A percentile compares a stretch with the other conserved stretches of the same genome.
phyloP scores from a whole-genome alignment of 2,797 vertebrate species.

The Parambassis ranga region DNA sequence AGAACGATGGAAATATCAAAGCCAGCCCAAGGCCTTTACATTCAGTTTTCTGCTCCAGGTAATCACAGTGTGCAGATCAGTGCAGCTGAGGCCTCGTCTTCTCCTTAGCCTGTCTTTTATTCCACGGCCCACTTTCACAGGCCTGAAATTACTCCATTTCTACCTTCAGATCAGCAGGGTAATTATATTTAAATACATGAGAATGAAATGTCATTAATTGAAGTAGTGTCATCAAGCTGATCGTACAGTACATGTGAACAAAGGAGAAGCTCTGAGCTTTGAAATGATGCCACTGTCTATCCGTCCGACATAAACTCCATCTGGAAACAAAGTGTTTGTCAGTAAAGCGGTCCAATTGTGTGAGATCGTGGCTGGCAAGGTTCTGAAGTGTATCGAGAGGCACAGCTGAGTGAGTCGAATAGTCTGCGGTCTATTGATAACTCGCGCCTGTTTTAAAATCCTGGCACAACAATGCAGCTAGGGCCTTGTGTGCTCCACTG shows the following conservation, averaged over 20 bases:
- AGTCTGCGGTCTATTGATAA: constrained; percentile 84
- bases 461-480: constrained; percentile 77
- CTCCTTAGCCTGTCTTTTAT: constrained; percentile 38
- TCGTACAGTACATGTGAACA: constrained; percentile 32
- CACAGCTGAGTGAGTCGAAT: constrained; percentile 76
- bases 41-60: constrained; percentile 78
- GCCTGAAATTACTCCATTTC: constrained; percentile 46
- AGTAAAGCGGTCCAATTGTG: constrained; percentile 70
- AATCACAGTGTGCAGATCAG: constrained; percentile 63
- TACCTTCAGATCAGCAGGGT: constrained; percentile 70
- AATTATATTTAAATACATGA: constrained; percentile 68
- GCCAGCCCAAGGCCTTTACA: constrained; percentile 81
- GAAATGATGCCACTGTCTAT: constrained; percentile 33
- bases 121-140: constrained; percentile 31
- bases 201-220: constrained; percentile 68
- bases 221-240: constrained; percentile 42
- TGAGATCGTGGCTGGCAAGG: constrained; percentile 66
- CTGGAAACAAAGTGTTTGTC: constrained; percentile 68
- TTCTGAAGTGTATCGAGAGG: constrained; percentile 80
- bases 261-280: constrained; percentile 40
- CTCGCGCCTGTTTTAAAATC: constrained; percentile 82
- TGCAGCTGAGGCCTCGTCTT: constrained; percentile 60
- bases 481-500: constrained; percentile 80
- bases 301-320: constrained; percentile 62
- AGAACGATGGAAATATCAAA: constrained; percentile 83